Conservation (phyloP, 2,888 invertebrate species). For the Linyphia triangularis region DNA sequence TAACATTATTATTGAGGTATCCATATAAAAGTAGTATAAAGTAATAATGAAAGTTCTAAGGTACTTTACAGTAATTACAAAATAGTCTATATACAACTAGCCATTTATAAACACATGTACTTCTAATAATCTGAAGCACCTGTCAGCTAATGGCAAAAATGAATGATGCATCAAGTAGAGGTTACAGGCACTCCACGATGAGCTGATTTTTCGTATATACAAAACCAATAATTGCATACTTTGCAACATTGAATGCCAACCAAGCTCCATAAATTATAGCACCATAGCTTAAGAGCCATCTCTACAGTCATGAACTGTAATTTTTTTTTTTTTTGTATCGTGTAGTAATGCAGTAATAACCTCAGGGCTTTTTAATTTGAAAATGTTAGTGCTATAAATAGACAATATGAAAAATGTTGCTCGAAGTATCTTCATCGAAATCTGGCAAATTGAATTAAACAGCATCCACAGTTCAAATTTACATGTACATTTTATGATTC, state of each 20-base stretch:
- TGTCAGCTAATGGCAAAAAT: slow-evolving; percentile 70
- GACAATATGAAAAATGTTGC: slow-evolving; percentile 41
- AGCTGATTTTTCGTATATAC: slow-evolving; percentile 50
- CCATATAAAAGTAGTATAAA: slow-evolving; percentile 68
- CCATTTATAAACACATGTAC: slow-evolving; percentile 51
- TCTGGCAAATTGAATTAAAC: slow-evolving; percentile 24
- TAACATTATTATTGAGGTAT: slow-evolving; percentile 28
- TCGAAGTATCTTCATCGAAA: slow-evolving; percentile 45
- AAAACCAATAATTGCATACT: slow-evolving; percentile 40
- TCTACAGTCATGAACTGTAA: slow-evolving; percentile 25
- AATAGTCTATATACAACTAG: slow-evolving; percentile 71
- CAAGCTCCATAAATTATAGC: slow-evolving; percentile 72
- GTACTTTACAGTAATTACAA: slow-evolving; percentile 63
- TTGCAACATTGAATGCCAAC: slow-evolving; percentile 51
- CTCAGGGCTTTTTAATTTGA: slow-evolving; percentile 39
- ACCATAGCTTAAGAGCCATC: slow-evolving; percentile 72
- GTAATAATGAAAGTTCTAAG: slow-evolving; percentile 62
- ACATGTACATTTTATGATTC: slow-evolving; percentile 25
- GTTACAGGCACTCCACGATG: slow-evolving; percentile 68
- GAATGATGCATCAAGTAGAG: slow-evolving; percentile 67
- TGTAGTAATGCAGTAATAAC: slow-evolving; percentile 31
- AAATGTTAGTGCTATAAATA: slow-evolving; percentile 36
- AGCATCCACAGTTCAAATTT: slow-evolving; percentile 6
- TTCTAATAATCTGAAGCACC: slow-evolving; percentile 67
- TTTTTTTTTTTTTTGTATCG: slow-evolving; percentile 7